A percentile compares a stretch with the other conserved stretches of the same genome.
Conservation (phyloP, 2,888 invertebrate species). For the Phortica magna region DNA sequence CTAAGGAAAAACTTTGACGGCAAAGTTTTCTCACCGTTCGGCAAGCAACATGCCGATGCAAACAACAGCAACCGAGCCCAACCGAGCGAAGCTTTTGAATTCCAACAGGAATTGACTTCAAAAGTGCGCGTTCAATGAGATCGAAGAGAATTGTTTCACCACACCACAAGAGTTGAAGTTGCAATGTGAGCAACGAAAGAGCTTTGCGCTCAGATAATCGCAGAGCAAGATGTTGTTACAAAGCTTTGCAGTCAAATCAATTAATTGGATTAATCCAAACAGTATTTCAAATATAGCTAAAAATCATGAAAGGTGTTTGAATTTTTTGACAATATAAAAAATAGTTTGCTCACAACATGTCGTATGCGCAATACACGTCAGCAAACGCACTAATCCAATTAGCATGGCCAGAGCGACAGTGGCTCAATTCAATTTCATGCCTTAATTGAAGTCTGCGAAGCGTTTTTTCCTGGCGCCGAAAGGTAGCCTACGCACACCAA, state of each 20-base stretch:
- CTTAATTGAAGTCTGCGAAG: slow-evolving; percentile 12
- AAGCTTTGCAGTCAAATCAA: background rate
- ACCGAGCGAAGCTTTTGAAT: slow-evolving; percentile 20
- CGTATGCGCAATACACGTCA: slow-evolving; percentile 12
- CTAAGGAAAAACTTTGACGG: slow-evolving; percentile 1
- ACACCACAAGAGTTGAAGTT: slow-evolving; percentile 1
- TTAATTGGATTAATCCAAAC: background rate
- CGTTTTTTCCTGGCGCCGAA: background rate
- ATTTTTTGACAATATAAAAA: background rate
- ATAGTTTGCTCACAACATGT: background rate
- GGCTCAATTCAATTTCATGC: slow-evolving; percentile 26
- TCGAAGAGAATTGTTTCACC: slow-evolving; percentile 6
- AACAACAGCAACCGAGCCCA: background rate
- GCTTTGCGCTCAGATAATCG: background rate
- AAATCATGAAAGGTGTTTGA: too few species aligned
- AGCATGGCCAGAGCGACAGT: background rate
- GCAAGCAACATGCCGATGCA: slow-evolving; percentile 20
- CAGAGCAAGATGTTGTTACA: too few species aligned
- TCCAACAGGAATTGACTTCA: slow-evolving; percentile 27
- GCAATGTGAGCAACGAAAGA: background rate
- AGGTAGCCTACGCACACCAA: background rate
- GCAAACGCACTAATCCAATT: slow-evolving; percentile 2
- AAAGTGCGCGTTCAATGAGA: background rate
- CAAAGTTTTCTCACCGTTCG: slow-evolving; percentile 31
- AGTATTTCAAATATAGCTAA: background rate